These are phyloP conservation scores for Diorhabda elongata DNA, from an alignment of 1,140 invertebrate species.

Conservation along the genomic window DNA sequence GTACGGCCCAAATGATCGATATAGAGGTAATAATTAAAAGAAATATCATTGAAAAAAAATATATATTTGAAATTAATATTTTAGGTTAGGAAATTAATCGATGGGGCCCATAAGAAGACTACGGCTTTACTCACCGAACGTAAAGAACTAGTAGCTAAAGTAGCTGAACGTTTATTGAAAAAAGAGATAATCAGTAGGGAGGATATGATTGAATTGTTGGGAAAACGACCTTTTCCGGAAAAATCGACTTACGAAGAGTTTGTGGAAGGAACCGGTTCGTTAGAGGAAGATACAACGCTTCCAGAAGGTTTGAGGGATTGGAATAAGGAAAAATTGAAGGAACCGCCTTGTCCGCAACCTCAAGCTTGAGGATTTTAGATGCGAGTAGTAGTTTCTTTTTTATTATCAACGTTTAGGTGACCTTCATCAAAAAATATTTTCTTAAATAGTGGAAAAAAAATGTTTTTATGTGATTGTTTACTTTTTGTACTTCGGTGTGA, in stretches of 20 bases:
- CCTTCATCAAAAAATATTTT: too few species aligned
- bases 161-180: slow-evolving; percentile 90
- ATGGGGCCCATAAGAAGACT: slow-evolving; percentile 77
- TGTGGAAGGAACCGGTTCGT: slow-evolving; percentile 96
- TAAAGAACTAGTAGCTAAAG: slow-evolving; percentile 85
- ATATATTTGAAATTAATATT: slow-evolving; percentile 28
- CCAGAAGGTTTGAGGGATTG: slow-evolving; percentile 95
- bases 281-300: slow-evolving; percentile 92
- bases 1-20: slow-evolving; percentile 95
- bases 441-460: too few species aligned
- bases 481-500: too few species aligned
- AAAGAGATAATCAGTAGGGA: slow-evolving; percentile 94
- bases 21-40: slow-evolving; percentile 54
- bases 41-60: too few species aligned
- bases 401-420: too few species aligned
- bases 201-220: slow-evolving; percentile 97
- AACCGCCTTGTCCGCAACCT: not conserved
- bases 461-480: too few species aligned
- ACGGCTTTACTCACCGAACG: slow-evolving; percentile 77
- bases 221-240: slow-evolving; percentile 92
- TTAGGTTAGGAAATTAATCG: slow-evolving; percentile 75
- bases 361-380: not conserved
- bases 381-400: not conserved
- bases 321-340: slow-evolving; percentile 66
- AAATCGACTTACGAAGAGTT: slow-evolving; percentile 99